A percentile compares a stretch with the other conserved stretches of the same genome.
Evolutionary conservation across 2,113 vertebrate genomes (phyloP).

Genomic region (Rostratula benghalensis): DNA sequence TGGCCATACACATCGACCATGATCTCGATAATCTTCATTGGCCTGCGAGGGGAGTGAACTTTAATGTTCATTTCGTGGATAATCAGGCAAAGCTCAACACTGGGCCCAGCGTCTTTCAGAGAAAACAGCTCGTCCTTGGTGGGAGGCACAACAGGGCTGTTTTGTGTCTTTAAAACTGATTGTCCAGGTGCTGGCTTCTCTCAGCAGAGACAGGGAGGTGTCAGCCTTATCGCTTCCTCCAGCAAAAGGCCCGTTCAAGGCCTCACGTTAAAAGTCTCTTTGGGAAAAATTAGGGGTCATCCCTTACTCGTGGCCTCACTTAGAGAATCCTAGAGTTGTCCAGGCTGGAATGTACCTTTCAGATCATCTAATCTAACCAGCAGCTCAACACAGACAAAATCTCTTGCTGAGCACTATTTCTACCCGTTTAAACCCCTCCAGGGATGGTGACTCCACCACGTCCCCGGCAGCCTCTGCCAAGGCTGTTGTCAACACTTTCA

Average conservation of each 20-base stretch:
- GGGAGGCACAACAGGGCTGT: not conserved
- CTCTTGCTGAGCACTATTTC: no score
- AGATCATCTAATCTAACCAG: not conserved
- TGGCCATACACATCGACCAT: not conserved
- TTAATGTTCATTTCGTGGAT: not conserved
- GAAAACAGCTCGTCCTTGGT: not conserved
- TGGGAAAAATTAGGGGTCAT: not conserved
- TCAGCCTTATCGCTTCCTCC: not conserved
- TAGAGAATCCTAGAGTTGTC: not conserved
- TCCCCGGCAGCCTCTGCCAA: not conserved
- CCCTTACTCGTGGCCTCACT: not conserved
- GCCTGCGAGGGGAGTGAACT: not conserved
- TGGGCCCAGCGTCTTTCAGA: not conserved
- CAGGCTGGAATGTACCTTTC: not conserved
- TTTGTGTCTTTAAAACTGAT: not conserved
- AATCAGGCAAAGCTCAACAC: not conserved
- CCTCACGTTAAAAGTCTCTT: not conserved
- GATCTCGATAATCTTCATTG: not conserved
- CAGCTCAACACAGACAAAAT: not conserved
- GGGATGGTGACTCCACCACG: not conserved
- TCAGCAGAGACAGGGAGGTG: not conserved
- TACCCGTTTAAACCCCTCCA: not conserved
- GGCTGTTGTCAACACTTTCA: not conserved
- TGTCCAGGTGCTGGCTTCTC: not conserved
- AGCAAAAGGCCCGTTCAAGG: not conserved